Conservation (phyloP, 2,113 vertebrate species). For the Lampris megalopsis region DNA sequence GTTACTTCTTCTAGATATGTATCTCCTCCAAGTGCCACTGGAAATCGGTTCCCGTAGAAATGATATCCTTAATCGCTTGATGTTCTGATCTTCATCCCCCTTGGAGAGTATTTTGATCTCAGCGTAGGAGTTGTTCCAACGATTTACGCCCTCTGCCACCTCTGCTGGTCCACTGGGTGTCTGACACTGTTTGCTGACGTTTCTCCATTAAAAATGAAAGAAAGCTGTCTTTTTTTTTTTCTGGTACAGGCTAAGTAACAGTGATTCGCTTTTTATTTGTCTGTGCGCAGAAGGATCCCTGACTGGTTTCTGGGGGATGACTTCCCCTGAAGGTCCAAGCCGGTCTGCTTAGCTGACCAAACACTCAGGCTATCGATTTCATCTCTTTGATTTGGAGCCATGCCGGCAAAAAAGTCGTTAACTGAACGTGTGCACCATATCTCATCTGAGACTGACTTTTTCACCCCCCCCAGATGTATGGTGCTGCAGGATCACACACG, state of each 20-base stretch:
- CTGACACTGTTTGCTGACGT: conserved; percentile 1
- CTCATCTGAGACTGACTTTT: not conserved
- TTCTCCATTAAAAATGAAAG: not conserved
- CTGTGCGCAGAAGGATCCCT: not conserved
- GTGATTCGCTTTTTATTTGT: conserved; percentile 22
- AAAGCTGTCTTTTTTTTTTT: not conserved
- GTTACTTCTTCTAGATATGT: not conserved
- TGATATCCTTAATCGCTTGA: not conserved
- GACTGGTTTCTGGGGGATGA: conserved; percentile 3
- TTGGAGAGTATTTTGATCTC: not conserved
- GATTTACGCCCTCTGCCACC: not conserved
- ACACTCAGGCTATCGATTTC: conserved; percentile 22
- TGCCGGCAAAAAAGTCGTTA: conserved; percentile 57
- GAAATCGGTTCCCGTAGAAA: not conserved
- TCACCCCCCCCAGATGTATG: conserved; percentile 6
- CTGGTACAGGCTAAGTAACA: conserved; percentile 3
- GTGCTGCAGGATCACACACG: conserved; percentile 13
- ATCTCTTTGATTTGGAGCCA: conserved; percentile 48
- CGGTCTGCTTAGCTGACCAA: conserved; percentile 37
- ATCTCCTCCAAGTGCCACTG: not conserved
- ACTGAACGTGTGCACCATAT: conserved; percentile 1
- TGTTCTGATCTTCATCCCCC: not conserved
- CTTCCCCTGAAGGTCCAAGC: conserved; percentile 30
- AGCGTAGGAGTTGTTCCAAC: conserved; percentile 1
- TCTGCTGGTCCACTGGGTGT: not conserved